A percentile compares a stretch with the other conserved stretches of the same genome.
Conservation (phyloP, 2,888 invertebrate species). For the Tenodera sinensis region DNA sequence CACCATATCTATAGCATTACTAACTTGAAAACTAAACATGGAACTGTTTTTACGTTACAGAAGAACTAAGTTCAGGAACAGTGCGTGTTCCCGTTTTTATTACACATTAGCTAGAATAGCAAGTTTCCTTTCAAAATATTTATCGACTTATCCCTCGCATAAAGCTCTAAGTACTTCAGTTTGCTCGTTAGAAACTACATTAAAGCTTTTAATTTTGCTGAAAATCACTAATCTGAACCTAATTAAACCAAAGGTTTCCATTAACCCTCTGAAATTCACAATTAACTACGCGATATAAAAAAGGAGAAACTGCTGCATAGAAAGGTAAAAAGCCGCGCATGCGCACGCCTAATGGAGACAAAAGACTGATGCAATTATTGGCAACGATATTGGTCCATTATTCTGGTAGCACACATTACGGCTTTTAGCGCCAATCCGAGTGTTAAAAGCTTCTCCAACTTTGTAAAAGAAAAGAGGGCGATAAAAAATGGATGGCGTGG, state of each 20-base stretch:
- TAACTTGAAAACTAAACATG: no score
- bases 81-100: no score
- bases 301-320: no score
- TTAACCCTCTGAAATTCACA: not conserved
- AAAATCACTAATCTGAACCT: not conserved
- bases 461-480: not conserved
- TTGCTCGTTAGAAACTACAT: not conserved
- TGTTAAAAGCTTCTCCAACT: conserved; percentile 17
- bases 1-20: no score
- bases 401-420: not conserved
- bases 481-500: not conserved
- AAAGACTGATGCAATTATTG: conserved; percentile 15
- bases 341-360: not conserved
- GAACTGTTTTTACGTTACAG: no score
- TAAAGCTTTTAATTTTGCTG: not conserved
- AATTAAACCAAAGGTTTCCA: not conserved
- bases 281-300: not conserved
- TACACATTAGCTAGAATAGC: no score
- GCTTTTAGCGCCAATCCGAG: conserved; percentile 15
- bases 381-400: conserved; percentile 13
- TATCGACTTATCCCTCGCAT: not conserved
- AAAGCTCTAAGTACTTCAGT: not conserved
- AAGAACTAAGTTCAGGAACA: no score
- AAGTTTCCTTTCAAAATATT: no score
- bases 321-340: not conserved